A percentile compares a stretch with the other conserved stretches of the same genome.
phyloP scores from a whole-genome alignment of 2,888 invertebrate genomes.

The Oligia strigilis region DNA sequence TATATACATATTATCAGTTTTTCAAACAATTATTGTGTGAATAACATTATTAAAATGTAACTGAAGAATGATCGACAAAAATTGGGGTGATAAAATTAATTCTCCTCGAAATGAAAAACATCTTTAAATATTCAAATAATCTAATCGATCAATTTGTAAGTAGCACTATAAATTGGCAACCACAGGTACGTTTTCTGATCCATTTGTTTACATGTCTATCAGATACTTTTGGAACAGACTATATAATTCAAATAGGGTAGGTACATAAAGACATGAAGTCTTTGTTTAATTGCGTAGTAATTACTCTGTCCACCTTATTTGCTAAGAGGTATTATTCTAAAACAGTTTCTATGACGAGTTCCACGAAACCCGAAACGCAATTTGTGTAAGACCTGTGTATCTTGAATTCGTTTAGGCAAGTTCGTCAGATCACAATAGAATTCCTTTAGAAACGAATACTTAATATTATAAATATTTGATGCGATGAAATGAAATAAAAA shows the following conservation, averaged over 20 bases:
- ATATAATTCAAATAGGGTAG: neutral
- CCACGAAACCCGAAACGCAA: slow-evolving; percentile 14
- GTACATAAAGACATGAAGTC: neutral
- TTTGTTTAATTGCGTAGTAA: slow-evolving; percentile 2
- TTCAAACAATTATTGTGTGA: neutral
- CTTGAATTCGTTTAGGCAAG: neutral
- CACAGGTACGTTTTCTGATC: neutral
- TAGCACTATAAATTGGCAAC: neutral
- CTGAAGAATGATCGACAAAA: neutral
- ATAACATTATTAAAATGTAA: neutral
- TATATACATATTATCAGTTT: neutral
- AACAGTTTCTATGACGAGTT: slow-evolving; percentile 17
- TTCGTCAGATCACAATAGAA: neutral
- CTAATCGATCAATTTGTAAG: neutral
- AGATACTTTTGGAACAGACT: neutral
- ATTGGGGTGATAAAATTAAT: neutral
- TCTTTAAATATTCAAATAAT: neutral
- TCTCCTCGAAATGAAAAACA: neutral
- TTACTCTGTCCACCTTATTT: slow-evolving; percentile 2
- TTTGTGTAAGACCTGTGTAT: neutral
- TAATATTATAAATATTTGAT: neutral
- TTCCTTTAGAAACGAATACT: neutral
- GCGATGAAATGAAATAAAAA: slow-evolving; percentile 1
- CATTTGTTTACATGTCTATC: neutral
- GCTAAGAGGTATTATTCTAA: slow-evolving; percentile 13